A percentile compares a stretch with the other conserved stretches of the same genome.
Evolutionary conservation across 2,113 vertebrate species (phyloP).

Genomic region (Phycodurus eques): DNA sequence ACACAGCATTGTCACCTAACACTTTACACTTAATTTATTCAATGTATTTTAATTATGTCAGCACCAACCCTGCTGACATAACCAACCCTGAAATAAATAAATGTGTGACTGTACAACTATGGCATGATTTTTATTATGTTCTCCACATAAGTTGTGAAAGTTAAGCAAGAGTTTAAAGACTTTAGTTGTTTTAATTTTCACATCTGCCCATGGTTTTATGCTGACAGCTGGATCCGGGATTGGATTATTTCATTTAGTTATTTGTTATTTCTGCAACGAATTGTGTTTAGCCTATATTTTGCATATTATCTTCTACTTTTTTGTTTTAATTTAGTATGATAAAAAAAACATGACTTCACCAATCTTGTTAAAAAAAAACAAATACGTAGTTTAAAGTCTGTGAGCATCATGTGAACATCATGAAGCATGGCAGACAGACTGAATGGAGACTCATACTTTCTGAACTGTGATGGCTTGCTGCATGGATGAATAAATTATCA

Average conservation of each 20-base stretch:
- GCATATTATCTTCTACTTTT: no score
- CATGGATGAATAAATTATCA: conserved; percentile 39
- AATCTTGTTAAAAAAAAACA: no score
- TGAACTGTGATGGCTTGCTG: conserved; percentile 6
- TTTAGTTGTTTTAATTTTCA: not conserved
- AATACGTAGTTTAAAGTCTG: no score
- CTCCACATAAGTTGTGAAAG: not conserved
- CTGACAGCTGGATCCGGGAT: not conserved
- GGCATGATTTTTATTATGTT: not conserved
- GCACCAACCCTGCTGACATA: no score
- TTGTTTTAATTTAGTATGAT: no score
- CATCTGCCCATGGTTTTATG: not conserved
- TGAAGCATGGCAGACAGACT: not conserved
- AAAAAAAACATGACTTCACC: no score
- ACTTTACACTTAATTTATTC: not conserved
- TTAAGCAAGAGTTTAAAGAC: not conserved
- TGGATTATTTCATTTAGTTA: not conserved
- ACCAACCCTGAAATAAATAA: no score
- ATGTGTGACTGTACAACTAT: not conserved
- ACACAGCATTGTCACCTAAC: not conserved
- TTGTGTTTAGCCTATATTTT: not conserved
- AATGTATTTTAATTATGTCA: not conserved
- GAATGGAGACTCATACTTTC: not conserved
- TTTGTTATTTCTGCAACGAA: not conserved
- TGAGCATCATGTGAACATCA: not conserved